phyloP scores from a whole-genome alignment of 2,888 invertebrate genomes.

The Trilocha varians region DNA sequence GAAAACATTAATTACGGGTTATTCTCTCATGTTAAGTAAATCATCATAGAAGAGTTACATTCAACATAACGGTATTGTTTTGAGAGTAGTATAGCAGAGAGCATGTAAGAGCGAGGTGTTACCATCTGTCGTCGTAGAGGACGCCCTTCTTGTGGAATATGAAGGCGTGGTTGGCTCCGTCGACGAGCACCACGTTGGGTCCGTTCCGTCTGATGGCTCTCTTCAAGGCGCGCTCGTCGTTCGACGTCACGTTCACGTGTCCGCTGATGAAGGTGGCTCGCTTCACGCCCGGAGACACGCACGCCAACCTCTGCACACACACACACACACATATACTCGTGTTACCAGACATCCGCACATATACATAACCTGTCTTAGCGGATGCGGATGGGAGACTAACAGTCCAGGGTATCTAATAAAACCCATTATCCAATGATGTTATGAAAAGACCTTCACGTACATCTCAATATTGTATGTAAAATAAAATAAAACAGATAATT shows the following conservation, averaged over 20 bases:
- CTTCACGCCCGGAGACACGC: conserved; percentile 28
- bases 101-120: conserved; percentile 9
- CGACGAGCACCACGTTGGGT: conserved; percentile 51
- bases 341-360: background rate
- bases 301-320: conserved; percentile 27
- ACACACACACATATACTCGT: background rate
- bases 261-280: conserved; percentile 49
- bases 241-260: conserved; percentile 47
- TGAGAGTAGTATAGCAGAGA: background rate
- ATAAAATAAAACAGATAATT: too few species aligned
- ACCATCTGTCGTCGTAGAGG: conserved; percentile 52
- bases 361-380: background rate
- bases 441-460: too few species aligned
- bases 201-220: conserved; percentile 47
- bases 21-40: too few species aligned
- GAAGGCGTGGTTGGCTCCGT: conserved; percentile 35
- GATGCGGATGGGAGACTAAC: too few species aligned
- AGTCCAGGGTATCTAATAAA: too few species aligned
- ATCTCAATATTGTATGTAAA: too few species aligned
- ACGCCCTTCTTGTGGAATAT: conserved; percentile 35
- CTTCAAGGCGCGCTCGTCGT: conserved; percentile 49
- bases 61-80: too few species aligned
- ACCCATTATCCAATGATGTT: too few species aligned
- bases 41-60: too few species aligned
- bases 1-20: too few species aligned